Evolutionary conservation across 2,113 vertebrate genomes (phyloP), one percentile per base, ranked within the genome.

Genomic region (Rattus rattus): DNA sequence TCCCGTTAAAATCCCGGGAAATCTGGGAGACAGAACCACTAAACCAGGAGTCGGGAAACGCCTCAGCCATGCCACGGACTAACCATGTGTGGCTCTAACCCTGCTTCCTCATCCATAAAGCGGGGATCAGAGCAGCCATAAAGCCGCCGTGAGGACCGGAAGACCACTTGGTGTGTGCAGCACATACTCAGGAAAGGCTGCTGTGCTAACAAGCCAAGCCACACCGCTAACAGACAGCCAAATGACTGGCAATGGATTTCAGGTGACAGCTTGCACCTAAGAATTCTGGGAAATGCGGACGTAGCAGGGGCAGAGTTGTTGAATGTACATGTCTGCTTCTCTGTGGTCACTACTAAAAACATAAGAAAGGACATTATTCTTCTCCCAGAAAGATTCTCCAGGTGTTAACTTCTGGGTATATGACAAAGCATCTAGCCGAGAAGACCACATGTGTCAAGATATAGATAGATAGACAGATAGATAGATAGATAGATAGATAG

Each of bases 181-280:
- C 20, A 39, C 65, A 28, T 43, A 43, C 24, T 91, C 26, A 70
- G 39, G 92, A n/a, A 91, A 70, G 67, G 85, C 4, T n/a, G 14
- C 47, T 36, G 36, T 56, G 77, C 76, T 20, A 11, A 43, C 88
- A 70, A 80, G 47, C 39, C 52, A 77, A 92, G 84, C 22, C 17
- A 86, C 72, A 85, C 70, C 69, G 88, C 61, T 65, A 84, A 65
- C 59, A 89, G 90, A 91, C 95, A 94, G 22, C 33, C n/a, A 91
- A 85, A 63, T 85, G 49, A 59, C 52, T 22, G 83, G 9, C 20
- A 63, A 76, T 17, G 28, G 83, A 81, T 80, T 95, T 91, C 89
- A 83, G 49, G 63, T 86, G 54, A 54, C 5, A 86, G 16, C 7
- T 28, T 79, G 79, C 16, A 77, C 19, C 91, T 1, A 49, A 56